Percentiles rank a stretch among this genome's conserved stretches.
Evolutionary conservation across 1,140 invertebrate species (phyloP).

Genomic region (Leptinotarsa undecemlineata): DNA sequence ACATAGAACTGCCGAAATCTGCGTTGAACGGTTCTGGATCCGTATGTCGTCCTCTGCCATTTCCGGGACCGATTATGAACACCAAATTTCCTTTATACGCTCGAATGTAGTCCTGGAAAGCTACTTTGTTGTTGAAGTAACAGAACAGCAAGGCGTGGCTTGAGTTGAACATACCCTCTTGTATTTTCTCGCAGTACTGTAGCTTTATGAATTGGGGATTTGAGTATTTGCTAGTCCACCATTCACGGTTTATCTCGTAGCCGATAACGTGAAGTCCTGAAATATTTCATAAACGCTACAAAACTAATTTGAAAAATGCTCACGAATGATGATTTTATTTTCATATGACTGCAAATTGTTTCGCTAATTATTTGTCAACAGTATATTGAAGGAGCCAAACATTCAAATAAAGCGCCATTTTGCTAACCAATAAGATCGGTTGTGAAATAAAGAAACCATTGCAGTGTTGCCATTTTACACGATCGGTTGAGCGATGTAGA

Average conservation of each 20-base stretch:
- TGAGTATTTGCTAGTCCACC: slow-evolving; percentile 66
- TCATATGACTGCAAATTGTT: too few relatives aligned
- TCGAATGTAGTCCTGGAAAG: slow-evolving; percentile 69
- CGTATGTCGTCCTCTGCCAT: slow-evolving; percentile 66
- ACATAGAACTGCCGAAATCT: slow-evolving; percentile 54
- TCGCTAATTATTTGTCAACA: too few relatives aligned
- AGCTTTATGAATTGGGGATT: slow-evolving; percentile 60
- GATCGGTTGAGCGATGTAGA: too few relatives aligned
- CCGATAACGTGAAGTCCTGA: slow-evolving; percentile 59
- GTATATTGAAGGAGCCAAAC: too few relatives aligned
- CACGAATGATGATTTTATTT: too few relatives aligned
- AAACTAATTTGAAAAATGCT: too few relatives aligned
- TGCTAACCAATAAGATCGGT: too few relatives aligned
- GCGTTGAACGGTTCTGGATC: slow-evolving; percentile 67
- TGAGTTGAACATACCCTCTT: slow-evolving; percentile 50
- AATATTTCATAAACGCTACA: slow-evolving; percentile 3
- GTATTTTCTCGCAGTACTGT: slow-evolving; percentile 50
- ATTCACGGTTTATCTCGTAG: slow-evolving; percentile 63
- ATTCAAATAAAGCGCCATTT: too few relatives aligned
- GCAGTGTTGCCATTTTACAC: too few relatives aligned
- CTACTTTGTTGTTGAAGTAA: slow-evolving; percentile 72
- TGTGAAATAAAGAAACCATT: too few relatives aligned
- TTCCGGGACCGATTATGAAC: slow-evolving; percentile 71
- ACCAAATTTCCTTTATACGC: slow-evolving; percentile 64
- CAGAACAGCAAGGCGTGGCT: slow-evolving; percentile 71